Base-by-base conservation (phyloP, 2,888 invertebrate genomes). In the Chamaedrilus cognettii region DNA sequence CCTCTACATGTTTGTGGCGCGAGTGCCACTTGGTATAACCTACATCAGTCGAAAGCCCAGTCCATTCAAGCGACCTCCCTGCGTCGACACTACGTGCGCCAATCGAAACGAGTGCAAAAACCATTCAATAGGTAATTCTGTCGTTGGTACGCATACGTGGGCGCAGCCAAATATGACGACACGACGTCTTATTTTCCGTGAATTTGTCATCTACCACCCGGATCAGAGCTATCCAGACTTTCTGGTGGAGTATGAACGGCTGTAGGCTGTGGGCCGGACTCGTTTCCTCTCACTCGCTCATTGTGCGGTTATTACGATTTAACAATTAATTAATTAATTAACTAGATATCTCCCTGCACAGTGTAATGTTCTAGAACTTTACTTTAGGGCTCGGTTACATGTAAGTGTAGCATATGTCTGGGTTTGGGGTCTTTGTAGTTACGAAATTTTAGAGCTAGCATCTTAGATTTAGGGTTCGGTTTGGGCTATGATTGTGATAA, bases 211-310 rank as follows among this genome's bases (percentile, higher is more conserved):
- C 5, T 77, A 73, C 70, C 74, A 75, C 34, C 66, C 67, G 35
- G 68, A 66, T 30, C 72, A 74, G 30, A 70, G 70, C 23, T 77
- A 77, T 63, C 77, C 77, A 23, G 77, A 76, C 35, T 77, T 75
- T 68, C 60, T 77, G 7, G 72, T 77, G 15, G 64, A 64, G 33
- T 67, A 67, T 33, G 56, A 35, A 26, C 33, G 60, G n/a, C 7
- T 33, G 23, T 42, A 35, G 42, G 42, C n/a, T n/a, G n/a, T n/a
- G n/a, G n/a, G n/a, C n/a, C n/a, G n/a, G n/a, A n/a, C n/a, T n/a
- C n/a, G n/a, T n/a, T n/a, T n/a, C n/a, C n/a, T n/a, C n/a, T n/a
- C n/a, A n/a, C n/a, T n/a, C n/a, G n/a, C n/a, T n/a, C n/a, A n/a
- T n/a, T n/a, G n/a, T n/a, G n/a, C n/a, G n/a, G n/a, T n/a, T n/a